Conservation (phyloP, 2,113 vertebrate species). For the Zeus faber region DNA sequence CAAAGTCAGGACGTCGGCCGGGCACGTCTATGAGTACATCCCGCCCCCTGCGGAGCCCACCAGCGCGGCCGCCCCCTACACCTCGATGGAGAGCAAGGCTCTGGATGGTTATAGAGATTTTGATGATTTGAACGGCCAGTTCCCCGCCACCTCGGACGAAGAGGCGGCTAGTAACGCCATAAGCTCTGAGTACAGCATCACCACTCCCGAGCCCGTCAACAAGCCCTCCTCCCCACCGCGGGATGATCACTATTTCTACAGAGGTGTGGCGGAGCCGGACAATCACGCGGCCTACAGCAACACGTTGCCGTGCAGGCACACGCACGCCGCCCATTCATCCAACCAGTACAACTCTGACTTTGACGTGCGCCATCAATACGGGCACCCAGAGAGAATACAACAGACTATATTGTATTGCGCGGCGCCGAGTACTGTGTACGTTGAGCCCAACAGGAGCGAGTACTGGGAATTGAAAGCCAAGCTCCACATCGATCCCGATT, state of each 20-base stretch:
- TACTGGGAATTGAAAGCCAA: slow-evolving; percentile 98
- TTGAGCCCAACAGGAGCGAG: slow-evolving; percentile 92
- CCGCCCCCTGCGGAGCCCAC: slow-evolving; percentile 83
- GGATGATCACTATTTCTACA: slow-evolving; percentile 87
- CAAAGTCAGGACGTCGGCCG: slow-evolving; percentile 87
- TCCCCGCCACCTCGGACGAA: slow-evolving; percentile 82
- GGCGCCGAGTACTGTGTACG: slow-evolving; percentile 88
- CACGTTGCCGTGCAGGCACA: slow-evolving; percentile 87
- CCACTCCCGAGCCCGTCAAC: slow-evolving; percentile 84
- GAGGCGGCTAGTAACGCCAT: slow-evolving; percentile 78
- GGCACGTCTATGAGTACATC: slow-evolving; percentile 93
- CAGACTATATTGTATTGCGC: slow-evolving; percentile 90
- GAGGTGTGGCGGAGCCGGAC: slow-evolving; percentile 85
- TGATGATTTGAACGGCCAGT: slow-evolving; percentile 87
- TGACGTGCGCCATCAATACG: slow-evolving; percentile 85
- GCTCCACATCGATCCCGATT: slow-evolving; percentile 96
- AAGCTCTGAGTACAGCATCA: slow-evolving; percentile 88
- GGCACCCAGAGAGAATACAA: slow-evolving; percentile 87
- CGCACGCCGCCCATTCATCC: slow-evolving; percentile 79
- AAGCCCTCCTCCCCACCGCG: slow-evolving; percentile 80
- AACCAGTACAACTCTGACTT: slow-evolving; percentile 87
- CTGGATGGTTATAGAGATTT: slow-evolving; percentile 88
- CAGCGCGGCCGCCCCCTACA: slow-evolving; percentile 82
- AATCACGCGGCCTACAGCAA: slow-evolving; percentile 81
- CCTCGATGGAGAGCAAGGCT: slow-evolving; percentile 80